phyloP scores from a whole-genome alignment of 2,888 invertebrate species.

The Eupithecia centaureata region DNA sequence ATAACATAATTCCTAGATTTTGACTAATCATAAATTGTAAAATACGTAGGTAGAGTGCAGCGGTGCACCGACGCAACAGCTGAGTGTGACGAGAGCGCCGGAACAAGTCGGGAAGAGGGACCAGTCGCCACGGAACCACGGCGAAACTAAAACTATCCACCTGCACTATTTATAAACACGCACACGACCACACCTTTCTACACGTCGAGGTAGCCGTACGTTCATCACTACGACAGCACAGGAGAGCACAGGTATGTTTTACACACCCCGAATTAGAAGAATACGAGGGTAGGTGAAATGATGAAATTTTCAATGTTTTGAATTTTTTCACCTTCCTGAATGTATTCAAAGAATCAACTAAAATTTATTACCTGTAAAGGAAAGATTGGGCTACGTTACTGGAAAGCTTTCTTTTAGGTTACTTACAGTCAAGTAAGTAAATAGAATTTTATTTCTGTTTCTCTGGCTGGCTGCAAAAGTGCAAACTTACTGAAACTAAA shows the following conservation, averaged over 20 bases:
- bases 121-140: slow-evolving; percentile 26
- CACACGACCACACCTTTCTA: slow-evolving; percentile 32
- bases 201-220: slow-evolving; percentile 20
- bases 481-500: too few relatives aligned
- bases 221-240: neutral
- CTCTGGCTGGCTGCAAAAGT: slow-evolving; percentile 29
- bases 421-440: neutral
- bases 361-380: neutral
- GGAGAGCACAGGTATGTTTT: neutral
- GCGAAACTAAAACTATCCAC: slow-evolving; percentile 32
- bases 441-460: slow-evolving; percentile 39
- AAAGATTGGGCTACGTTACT: neutral
- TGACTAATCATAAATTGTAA: neutral
- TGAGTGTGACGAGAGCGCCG: slow-evolving; percentile 6
- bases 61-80: slow-evolving; percentile 8
- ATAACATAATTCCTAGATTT: neutral
- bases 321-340: neutral
- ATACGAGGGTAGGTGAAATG: neutral
- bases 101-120: slow-evolving; percentile 4
- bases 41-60: slow-evolving; percentile 3
- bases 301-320: neutral
- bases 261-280: neutral
- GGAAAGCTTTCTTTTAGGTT: neutral
- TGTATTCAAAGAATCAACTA: neutral
- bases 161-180: slow-evolving; percentile 42